A percentile compares a stretch with the other conserved stretches of the same genome.
These are phyloP conservation scores for Acrocephalus arundinaceus DNA, from an alignment of 2,113 vertebrate species.

Conservation along the genomic window DNA sequence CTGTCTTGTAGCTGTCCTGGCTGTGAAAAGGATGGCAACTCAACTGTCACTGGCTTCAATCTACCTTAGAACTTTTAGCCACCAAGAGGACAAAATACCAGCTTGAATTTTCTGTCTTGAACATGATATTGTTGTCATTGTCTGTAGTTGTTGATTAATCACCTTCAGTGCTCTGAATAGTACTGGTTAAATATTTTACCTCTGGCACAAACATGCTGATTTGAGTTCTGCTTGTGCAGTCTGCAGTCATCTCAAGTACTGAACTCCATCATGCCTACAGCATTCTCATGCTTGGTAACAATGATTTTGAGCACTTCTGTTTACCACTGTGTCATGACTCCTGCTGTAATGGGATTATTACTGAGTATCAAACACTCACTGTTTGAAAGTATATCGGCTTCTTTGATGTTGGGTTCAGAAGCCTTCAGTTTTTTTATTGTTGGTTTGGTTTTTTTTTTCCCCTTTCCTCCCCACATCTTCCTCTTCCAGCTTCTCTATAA, in stretches of 20 bases:
- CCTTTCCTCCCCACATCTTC: accelerated
- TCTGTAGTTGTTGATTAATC: neutral
- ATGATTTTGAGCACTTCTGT: neutral
- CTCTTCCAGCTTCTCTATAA: neutral
- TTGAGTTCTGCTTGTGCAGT: neutral
- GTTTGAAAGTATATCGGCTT: neutral
- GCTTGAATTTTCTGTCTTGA: neutral
- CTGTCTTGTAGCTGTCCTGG: neutral
- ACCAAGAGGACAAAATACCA: neutral
- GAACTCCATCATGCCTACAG: neutral
- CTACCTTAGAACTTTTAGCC: neutral
- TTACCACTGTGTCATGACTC: neutral
- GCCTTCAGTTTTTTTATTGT: neutral
- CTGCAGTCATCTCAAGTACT: neutral
- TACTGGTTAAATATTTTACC: constrained; percentile 20
- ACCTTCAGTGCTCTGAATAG: neutral
- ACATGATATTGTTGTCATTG: neutral
- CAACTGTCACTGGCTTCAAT: neutral
- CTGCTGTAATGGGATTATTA: neutral
- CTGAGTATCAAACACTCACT: neutral
- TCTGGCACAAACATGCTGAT: neutral
- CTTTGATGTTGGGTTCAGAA: neutral
- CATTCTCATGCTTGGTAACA: neutral
- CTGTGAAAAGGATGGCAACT: neutral
- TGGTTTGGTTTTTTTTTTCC: neutral